phyloP scores from a whole-genome alignment of 2,888 invertebrate genomes.

The Melieria omissa region DNA sequence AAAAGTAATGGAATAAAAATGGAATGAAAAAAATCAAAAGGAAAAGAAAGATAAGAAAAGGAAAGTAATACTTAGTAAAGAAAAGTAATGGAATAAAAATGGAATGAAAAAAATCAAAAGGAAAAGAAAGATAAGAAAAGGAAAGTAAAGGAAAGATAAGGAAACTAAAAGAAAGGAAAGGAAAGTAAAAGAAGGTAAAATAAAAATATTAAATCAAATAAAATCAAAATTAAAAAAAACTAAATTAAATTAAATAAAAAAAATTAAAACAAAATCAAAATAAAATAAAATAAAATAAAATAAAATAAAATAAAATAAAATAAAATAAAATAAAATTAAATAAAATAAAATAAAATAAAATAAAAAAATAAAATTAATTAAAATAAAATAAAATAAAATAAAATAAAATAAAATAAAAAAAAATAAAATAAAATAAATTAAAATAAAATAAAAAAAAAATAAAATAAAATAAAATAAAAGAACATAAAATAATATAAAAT shows the following conservation, averaged over 20 bases:
- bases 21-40: background rate
- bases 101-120: background rate
- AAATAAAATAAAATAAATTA: no score
- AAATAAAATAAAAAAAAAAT: no score
- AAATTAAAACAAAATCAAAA: background rate
- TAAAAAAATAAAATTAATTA: no score
- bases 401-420: no score
- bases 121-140: background rate
- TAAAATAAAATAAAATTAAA: no score
- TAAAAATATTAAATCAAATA: background rate
- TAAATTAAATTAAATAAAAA: background rate
- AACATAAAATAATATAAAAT: no score
- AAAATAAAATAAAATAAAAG: no score
- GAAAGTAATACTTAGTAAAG: background rate
- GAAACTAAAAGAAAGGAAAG: background rate
- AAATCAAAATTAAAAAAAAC: background rate
- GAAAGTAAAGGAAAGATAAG: constrained; percentile 1
- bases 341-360: no score
- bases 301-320: background rate
- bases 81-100: constrained; percentile 2
- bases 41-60: background rate
- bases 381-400: no score
- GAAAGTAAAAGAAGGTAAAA: background rate
- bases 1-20: background rate
- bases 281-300: background rate